phyloP scores from a whole-genome alignment of 2,797 vertebrate genomes.

The Onychomys torridus region DNA sequence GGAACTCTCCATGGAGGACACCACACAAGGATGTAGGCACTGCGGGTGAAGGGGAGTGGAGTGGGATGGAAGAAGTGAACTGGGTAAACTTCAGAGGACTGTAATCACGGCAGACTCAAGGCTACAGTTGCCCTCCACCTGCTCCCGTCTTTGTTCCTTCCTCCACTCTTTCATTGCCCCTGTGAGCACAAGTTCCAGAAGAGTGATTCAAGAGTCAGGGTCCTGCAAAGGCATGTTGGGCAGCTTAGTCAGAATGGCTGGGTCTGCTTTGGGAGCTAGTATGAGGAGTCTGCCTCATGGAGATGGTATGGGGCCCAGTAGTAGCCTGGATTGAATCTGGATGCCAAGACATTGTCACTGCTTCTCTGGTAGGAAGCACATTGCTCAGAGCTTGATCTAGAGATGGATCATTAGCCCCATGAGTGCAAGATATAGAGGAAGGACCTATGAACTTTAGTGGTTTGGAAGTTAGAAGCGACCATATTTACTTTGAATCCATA shows the following conservation, averaged over 20 bases:
- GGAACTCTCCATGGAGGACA: not conserved
- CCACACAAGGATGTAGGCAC: not conserved
- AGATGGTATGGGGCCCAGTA: not conserved
- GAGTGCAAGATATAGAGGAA: not conserved
- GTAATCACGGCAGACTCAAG: too few species aligned
- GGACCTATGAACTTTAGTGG: not conserved
- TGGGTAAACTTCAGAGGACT: not conserved
- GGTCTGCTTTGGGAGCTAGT: not conserved
- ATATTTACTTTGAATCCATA: not conserved
- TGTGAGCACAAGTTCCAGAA: fast-evolving
- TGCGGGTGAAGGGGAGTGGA: fast-evolving
- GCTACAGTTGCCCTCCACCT: fast-evolving
- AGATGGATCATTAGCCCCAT: not conserved
- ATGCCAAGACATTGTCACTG: not conserved
- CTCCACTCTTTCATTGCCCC: fast-evolving
- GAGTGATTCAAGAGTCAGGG: not conserved
- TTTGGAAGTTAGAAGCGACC: not conserved
- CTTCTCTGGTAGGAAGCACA: not conserved
- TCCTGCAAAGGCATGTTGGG: not conserved
- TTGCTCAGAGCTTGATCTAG: not conserved
- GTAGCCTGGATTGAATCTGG: not conserved
- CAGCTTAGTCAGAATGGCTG: too few species aligned
- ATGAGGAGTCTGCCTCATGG: not conserved
- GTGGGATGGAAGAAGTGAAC: too few species aligned
- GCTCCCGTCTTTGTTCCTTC: fast-evolving